phyloP scores from a whole-genome alignment of 2,888 invertebrate genomes.

The Ametastegia equiseti region DNA sequence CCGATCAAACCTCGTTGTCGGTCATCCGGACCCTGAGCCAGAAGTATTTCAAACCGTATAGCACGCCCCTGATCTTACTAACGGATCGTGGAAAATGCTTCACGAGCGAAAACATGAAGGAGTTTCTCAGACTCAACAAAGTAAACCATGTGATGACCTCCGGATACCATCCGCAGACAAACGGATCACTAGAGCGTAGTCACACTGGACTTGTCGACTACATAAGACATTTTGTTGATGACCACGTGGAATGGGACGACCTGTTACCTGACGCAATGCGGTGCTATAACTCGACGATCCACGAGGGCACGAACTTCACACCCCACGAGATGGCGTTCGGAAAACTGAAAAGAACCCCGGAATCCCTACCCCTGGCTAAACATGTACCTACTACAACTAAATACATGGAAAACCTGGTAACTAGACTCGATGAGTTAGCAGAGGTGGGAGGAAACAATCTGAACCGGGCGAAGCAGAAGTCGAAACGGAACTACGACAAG shows the following conservation, averaged over 20 bases:
- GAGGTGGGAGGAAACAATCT: neutral
- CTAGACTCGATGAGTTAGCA: neutral
- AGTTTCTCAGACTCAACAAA: neutral
- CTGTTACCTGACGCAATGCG: neutral
- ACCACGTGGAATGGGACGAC: neutral
- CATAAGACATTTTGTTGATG: neutral
- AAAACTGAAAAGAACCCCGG: neutral
- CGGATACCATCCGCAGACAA: slow-evolving; percentile 17
- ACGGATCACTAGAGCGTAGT: neutral
- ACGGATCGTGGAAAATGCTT: neutral
- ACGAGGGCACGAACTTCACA: neutral
- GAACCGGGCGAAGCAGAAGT: neutral
- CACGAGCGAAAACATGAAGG: slow-evolving; percentile 10
- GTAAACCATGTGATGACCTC: slow-evolving; percentile 23
- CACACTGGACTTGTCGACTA: neutral
- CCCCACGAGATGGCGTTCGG: neutral
- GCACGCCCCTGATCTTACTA: neutral
- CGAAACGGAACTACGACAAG: neutral
- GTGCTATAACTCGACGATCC: neutral
- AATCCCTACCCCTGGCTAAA: neutral
- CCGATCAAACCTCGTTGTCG: slow-evolving; percentile 2
- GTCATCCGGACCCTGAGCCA: neutral
- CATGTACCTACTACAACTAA: neutral
- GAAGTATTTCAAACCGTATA: slow-evolving; percentile 19
- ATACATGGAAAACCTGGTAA: neutral